Conservation (phyloP, 1,140 invertebrate species). For the Caerostris extrusa region DNA sequence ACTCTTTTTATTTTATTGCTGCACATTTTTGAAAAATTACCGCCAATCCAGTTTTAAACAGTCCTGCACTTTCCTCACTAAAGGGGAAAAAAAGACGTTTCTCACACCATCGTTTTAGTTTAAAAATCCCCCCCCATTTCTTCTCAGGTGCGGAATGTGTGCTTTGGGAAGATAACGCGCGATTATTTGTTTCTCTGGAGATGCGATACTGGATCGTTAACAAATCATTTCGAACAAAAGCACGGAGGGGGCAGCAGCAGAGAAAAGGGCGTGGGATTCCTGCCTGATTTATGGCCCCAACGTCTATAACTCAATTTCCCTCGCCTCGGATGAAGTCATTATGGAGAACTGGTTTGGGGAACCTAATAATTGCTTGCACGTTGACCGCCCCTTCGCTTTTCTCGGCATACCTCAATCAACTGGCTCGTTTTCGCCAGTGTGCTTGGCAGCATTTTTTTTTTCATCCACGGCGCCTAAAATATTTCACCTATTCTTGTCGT, state of each 20-base stretch:
- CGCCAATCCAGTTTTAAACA: too few relatives aligned
- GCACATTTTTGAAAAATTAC: too few relatives aligned
- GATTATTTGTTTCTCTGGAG: too few relatives aligned
- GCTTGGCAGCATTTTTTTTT: conserved; percentile 17
- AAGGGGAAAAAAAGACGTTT: too few relatives aligned
- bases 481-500: not conserved
- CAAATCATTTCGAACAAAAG: not conserved
- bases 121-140: too few relatives aligned
- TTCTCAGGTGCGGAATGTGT: too few relatives aligned
- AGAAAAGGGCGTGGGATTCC: conserved; percentile 19
- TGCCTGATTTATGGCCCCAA: conserved; percentile 72
- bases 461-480: conserved; percentile 6
- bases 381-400: conserved; percentile 72
- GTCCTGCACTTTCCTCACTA: too few relatives aligned
- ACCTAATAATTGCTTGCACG: conserved; percentile 74
- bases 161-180: too few relatives aligned
- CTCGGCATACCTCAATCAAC: conserved; percentile 60
- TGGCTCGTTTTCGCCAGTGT: conserved; percentile 16
- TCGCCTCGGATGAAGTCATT: conserved; percentile 74
- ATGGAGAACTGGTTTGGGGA: conserved; percentile 77
- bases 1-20: too few relatives aligned
- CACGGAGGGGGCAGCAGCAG: conserved; percentile 7
- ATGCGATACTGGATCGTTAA: too few relatives aligned
- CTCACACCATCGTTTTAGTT: too few relatives aligned
- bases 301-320: conserved; percentile 77